Conservation (phyloP, 1,140 invertebrate genomes). For the Ips typographus region DNA sequence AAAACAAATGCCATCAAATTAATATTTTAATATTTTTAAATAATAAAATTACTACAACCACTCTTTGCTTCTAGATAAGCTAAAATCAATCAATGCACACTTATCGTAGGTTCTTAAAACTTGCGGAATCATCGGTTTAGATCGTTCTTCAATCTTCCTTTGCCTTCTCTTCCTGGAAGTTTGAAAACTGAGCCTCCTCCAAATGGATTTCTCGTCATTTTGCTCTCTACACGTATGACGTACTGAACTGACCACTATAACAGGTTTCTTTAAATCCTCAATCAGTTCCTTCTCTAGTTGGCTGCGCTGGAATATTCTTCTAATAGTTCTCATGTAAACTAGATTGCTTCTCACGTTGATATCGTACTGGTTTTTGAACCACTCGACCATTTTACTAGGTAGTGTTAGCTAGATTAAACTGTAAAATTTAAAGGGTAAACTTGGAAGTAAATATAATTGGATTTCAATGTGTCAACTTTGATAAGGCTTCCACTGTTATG, state of each 20-base stretch:
- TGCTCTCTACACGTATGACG: background rate
- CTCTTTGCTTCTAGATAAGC: background rate
- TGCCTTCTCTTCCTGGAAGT: constrained; percentile 36
- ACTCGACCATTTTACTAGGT: background rate
- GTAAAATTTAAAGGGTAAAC: too few species aligned
- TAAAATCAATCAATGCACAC: constrained; percentile 8
- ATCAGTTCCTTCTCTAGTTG: background rate
- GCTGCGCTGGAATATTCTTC: background rate
- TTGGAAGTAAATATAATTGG: too few species aligned
- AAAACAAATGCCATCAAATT: too few species aligned
- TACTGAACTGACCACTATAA: background rate
- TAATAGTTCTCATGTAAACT: constrained; percentile 8
- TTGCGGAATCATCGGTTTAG: constrained; percentile 35
- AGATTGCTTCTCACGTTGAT: constrained; percentile 16
- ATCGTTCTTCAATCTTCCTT: constrained; percentile 36
- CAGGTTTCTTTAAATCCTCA: background rate
- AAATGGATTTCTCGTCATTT: constrained; percentile 29
- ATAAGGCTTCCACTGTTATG: too few species aligned
- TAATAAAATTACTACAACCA: constrained; percentile 18
- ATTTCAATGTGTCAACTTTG: too few species aligned
- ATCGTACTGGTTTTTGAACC: constrained; percentile 19
- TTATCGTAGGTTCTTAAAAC: constrained; percentile 43
- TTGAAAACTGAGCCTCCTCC: constrained; percentile 36
- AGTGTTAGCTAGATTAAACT: background rate
- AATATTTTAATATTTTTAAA: background rate